Base-by-base conservation (phyloP, 2,888 invertebrate species). In the Leptopterna dolabrata region DNA sequence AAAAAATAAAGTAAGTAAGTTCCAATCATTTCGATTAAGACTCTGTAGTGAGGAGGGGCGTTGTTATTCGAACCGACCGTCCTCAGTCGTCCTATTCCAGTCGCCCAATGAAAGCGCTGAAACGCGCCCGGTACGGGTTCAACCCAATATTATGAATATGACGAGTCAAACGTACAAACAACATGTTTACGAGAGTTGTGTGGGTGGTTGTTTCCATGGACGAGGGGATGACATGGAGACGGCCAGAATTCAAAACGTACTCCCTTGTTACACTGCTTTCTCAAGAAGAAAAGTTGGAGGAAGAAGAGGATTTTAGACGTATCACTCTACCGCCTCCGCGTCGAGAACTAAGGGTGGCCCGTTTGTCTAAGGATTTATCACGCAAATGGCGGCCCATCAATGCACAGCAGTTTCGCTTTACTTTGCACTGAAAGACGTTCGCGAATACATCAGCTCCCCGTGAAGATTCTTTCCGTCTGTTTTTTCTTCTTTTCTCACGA, bases 311-410 rank as follows among this genome's bases (percentile, higher is more conserved):
- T 63, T 63, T 63, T 27, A 63, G 24, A 63, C 24, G 63, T 63
- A 63, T 63, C 63, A 63, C 63, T 55, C 55, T 19, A 24, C 63
- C 63, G 24, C 63, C 63, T 63, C 63, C 27, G 63, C 27, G 24
- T 4, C 51, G n/a, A 63, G 24, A 63, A 63, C 24, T 63, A 63
- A 63, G 63, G 63, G 63, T 19, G 63, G 63, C 63, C 63, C 24
- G 63, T 63, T 63, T 63, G 63, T 63, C 63, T 63, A 63, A 63
- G 63, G 63, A 63, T 63, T 63, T 63, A 63, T 63, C 63, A 63
- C 63, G 63, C 63, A 24, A 63, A 63, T 63, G 63, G 63, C 19
- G 24, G 63, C 63, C 63, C 63, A 63, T 63, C 63, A 63, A 63
- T 63, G 63, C 24, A 24, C 63, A 63, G 63, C 63, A 63, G 63